Percentiles rank a stretch among this genome's conserved stretches.
Evolutionary conservation across 1,140 invertebrate species (phyloP).

Genomic region (Lasaia peninsularis): DNA sequence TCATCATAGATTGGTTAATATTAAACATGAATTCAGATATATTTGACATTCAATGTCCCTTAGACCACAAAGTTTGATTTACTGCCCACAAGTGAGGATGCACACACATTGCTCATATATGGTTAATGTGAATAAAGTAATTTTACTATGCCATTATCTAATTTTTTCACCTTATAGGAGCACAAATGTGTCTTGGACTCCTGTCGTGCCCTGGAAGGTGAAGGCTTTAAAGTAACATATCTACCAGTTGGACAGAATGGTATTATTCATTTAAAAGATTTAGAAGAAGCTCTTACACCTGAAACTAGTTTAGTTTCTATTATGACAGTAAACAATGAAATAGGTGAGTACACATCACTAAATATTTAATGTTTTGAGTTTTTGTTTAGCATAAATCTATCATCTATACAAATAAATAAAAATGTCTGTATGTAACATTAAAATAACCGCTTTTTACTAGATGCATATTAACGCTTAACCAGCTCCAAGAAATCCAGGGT

Average conservation of each 20-base stretch:
- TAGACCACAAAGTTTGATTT: too few relatives aligned
- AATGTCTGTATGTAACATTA: too few relatives aligned
- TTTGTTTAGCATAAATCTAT: not conserved
- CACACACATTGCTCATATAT: too few relatives aligned
- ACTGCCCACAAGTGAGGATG: too few relatives aligned
- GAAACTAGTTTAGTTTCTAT: constrained; percentile 96
- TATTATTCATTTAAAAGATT: constrained; percentile 88
- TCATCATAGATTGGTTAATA: too few relatives aligned
- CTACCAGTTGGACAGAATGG: constrained; percentile 95
- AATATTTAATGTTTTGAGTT: not conserved
- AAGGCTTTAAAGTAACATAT: constrained; percentile 98
- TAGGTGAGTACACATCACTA: constrained; percentile 81
- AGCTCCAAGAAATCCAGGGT: too few relatives aligned
- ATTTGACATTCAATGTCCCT: too few relatives aligned
- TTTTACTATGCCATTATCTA: not conserved
- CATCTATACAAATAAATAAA: too few relatives aligned
- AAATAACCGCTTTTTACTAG: too few relatives aligned
- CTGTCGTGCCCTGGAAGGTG: constrained; percentile 94
- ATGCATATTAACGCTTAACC: too few relatives aligned
- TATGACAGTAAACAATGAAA: constrained; percentile 99
- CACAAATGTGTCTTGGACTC: constrained; percentile 99
- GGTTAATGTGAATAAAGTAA: not conserved
- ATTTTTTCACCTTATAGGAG: constrained; percentile 81
- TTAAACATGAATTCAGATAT: too few relatives aligned
- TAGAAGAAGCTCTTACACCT: constrained; percentile 91